Base-by-base conservation (phyloP, 2,888 invertebrate genomes). In the Leptothorax acervorum region DNA sequence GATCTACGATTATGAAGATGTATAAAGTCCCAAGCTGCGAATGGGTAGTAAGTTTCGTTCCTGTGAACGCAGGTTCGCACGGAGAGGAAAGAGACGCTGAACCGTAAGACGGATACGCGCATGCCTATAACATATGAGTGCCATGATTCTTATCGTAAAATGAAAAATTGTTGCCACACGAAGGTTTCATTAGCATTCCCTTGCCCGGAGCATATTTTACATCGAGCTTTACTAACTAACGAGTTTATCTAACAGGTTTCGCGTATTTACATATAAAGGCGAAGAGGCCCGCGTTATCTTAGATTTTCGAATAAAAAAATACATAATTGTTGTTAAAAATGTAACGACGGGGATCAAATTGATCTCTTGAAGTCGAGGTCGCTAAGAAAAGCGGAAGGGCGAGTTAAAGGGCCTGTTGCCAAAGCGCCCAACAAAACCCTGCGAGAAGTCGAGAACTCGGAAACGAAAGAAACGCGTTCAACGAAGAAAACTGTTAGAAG, bases 161-260 rank as follows among this genome's bases (percentile, higher is more conserved):
- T 28, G 51, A 74, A 60, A 82, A 79, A 87, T 70, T 35, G 71
- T 68, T 79, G 62, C 68, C 39, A 51, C 28, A 53, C 60, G 63
- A 68, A 35, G 48, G 78, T 83, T 85, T 86, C 74, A 86, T 88
- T 87, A 87, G 65, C 82, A 53, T 81, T 60, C 53, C n/a, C 53
- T 82, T 70, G 65, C 45, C 57, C 28, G 39, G 48, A 9, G 12
- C n/a, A 12, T 73, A 51, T 73, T 73, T 73, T 51, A 68, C n/a
- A 81, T 60, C 18, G 12, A 51, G 12, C 35, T 28, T 3, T 45
- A 15, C 4, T 23, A 23, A 23, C 23, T 23, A 23, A 23, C 23
- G 23, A 23, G 23, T 23, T 23, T 23, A 12, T 48, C 71, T 73
- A 62, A 62, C 60, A 70, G 45, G 23, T 45, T 23, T 23, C 39